phyloP scores from a whole-genome alignment of 2,888 invertebrate genomes.

The Tubiluchus corallicola region DNA sequence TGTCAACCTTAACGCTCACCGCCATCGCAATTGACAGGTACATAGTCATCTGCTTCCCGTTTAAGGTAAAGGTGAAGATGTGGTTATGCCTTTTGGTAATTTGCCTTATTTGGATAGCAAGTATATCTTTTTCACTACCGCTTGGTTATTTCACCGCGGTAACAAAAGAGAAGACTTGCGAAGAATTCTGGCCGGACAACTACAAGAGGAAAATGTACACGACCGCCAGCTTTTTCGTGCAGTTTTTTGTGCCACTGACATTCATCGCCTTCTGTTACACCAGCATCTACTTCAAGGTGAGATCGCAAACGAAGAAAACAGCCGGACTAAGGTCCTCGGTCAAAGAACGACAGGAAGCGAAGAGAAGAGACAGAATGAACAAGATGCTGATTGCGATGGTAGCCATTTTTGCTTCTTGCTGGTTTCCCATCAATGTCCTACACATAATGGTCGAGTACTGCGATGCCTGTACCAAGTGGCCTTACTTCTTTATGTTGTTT shows the following conservation, averaged over 20 bases:
- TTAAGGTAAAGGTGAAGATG: slow-evolving; percentile 72
- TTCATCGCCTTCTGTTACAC: slow-evolving; percentile 87
- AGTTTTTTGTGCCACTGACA: slow-evolving; percentile 81
- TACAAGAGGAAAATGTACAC: slow-evolving; percentile 60
- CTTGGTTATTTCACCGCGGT: slow-evolving; percentile 59
- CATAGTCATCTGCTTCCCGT: slow-evolving; percentile 90
- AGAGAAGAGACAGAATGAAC: slow-evolving; percentile 74
- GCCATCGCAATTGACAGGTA: slow-evolving; percentile 94
- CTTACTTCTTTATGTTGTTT: slow-evolving; percentile 66
- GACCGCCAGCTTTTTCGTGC: slow-evolving; percentile 64
- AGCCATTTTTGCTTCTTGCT: slow-evolving; percentile 83
- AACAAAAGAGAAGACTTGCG: slow-evolving; percentile 35
- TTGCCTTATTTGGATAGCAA: slow-evolving; percentile 70
- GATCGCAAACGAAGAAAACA: not conserved
- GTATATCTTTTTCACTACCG: slow-evolving; percentile 67
- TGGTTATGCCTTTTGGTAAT: slow-evolving; percentile 68
- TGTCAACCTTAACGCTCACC: slow-evolving; percentile 85
- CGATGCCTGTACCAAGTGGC: no score
- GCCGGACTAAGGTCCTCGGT: slow-evolving; percentile 40
- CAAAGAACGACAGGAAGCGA: slow-evolving; percentile 71
- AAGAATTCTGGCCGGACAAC: slow-evolving; percentile 62
- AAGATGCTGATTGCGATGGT: slow-evolving; percentile 95
- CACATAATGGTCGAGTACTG: slow-evolving; percentile 35
- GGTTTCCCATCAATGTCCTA: slow-evolving; percentile 55
- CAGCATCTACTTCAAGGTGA: slow-evolving; percentile 49